Evolutionary conservation across 2,888 invertebrate genomes (phyloP).

Genomic region (Monochamus alternatus): DNA sequence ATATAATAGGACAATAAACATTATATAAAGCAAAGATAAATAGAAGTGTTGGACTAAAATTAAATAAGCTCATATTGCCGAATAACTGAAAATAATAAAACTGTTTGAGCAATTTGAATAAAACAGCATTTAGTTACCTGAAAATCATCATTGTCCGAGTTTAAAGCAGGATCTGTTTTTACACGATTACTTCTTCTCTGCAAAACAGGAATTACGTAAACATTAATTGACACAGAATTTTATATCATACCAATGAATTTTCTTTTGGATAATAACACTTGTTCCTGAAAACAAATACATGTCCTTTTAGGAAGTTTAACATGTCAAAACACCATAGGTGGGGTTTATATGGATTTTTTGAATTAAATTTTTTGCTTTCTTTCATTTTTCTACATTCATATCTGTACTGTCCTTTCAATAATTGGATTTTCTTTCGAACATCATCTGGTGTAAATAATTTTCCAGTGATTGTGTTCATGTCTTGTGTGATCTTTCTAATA

Average conservation of each 20-base stretch:
- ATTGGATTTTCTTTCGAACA: slow-evolving; percentile 51
- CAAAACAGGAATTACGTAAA: background rate
- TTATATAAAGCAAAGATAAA: no score
- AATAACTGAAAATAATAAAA: background rate
- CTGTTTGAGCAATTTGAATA: no score
- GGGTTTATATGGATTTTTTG: slow-evolving; percentile 37
- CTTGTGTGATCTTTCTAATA: slow-evolving; percentile 48
- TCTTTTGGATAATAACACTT: background rate
- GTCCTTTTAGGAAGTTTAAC: slow-evolving; percentile 52
- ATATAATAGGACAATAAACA: no score
- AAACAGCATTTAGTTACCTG: background rate
- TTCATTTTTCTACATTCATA: slow-evolving; percentile 45
- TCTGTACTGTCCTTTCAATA: slow-evolving; percentile 55
- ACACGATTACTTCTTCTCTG: slow-evolving; percentile 28
- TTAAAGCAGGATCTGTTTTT: slow-evolving; percentile 11
- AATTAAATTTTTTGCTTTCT: slow-evolving; percentile 38
- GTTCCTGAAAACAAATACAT: slow-evolving; percentile 34
- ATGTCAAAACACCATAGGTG: slow-evolving; percentile 57
- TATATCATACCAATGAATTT: slow-evolving; percentile 9
- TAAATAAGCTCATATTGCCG: no score
- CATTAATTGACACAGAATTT: background rate
- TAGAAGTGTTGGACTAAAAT: no score
- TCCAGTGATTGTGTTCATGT: slow-evolving; percentile 41
- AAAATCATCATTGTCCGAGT: slow-evolving; percentile 4
- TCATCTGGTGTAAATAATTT: slow-evolving; percentile 52